phyloP scores from a whole-genome alignment of 2,797 vertebrate genomes.

The Peromyscus aztecus region DNA sequence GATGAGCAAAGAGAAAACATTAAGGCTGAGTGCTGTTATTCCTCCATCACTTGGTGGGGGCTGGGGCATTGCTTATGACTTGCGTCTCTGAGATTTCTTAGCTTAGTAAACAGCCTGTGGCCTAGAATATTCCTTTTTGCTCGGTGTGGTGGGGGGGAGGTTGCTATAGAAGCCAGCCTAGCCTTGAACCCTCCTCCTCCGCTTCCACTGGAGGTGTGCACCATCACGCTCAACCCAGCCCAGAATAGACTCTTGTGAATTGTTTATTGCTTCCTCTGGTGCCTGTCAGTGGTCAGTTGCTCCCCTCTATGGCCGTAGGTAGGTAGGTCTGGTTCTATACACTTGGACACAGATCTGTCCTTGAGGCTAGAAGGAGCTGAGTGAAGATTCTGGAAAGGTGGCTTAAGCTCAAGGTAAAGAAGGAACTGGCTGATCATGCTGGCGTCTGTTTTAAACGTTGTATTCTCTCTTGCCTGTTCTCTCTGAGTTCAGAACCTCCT shows the following conservation, averaged over 20 bases:
- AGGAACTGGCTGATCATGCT: neutral
- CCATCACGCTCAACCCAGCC: neutral
- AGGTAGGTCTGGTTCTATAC: neutral
- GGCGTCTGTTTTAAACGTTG: neutral
- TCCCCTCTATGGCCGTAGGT: neutral
- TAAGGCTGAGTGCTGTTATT: neutral
- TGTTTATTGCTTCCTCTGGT: neutral
- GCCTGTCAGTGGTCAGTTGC: neutral
- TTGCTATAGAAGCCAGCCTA: neutral
- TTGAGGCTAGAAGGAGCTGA: neutral
- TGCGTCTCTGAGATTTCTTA: neutral
- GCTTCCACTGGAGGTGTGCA: neutral
- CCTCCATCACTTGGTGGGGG: neutral
- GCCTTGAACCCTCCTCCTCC: neutral
- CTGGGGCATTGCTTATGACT: neutral
- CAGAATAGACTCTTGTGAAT: neutral
- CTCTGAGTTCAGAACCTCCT: neutral
- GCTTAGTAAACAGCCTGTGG: too few species aligned
- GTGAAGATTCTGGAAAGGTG: slow-evolving; percentile 23
- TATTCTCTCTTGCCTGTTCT: fast-evolving
- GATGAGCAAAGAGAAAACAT: neutral
- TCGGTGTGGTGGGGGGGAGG: too few species aligned
- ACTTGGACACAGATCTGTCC: neutral
- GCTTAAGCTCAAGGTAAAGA: neutral
- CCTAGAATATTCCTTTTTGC: neutral